These are phyloP conservation scores for Grallaria varia DNA, from an alignment of 2,113 vertebrate genomes.

Conservation along the genomic window DNA sequence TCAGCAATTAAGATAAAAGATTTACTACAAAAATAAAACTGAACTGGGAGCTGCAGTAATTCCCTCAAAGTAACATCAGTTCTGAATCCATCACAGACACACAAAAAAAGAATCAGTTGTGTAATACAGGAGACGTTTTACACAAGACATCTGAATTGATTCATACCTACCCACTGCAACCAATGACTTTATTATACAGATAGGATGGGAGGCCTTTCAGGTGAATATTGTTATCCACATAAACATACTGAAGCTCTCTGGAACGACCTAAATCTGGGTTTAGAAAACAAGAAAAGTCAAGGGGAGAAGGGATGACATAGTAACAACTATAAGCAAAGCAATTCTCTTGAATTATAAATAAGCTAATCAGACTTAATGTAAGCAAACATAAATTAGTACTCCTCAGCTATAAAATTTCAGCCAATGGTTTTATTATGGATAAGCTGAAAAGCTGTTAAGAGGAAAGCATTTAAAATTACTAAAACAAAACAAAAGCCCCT, in stretches of 20 bases:
- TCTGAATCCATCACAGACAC: neutral
- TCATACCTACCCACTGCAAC: constrained; percentile 88
- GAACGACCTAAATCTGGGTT: constrained; percentile 92
- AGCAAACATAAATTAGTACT: constrained; percentile 19
- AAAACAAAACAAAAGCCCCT: neutral
- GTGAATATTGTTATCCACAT: constrained; percentile 89
- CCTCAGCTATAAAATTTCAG: neutral
- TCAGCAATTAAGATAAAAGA: constrained; percentile 14
- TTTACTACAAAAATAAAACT: neutral
- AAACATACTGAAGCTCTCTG: constrained; percentile 91
- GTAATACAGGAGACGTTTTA: neutral
- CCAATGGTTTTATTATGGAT: neutral
- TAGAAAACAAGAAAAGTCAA: constrained; percentile 35
- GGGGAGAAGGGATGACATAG: neutral
- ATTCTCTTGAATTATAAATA: constrained; percentile 11
- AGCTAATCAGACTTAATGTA: neutral
- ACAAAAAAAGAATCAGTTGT: neutral
- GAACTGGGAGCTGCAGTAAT: neutral
- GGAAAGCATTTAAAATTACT: neutral
- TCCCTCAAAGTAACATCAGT: neutral
- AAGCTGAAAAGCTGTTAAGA: neutral
- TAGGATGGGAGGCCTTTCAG: constrained; percentile 84
- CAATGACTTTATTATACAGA: constrained; percentile 95
- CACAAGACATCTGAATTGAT: neutral
- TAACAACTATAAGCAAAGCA: neutral